phyloP scores from a whole-genome alignment of 2,797 vertebrate species.

The Enteromius thamalakanensis region DNA sequence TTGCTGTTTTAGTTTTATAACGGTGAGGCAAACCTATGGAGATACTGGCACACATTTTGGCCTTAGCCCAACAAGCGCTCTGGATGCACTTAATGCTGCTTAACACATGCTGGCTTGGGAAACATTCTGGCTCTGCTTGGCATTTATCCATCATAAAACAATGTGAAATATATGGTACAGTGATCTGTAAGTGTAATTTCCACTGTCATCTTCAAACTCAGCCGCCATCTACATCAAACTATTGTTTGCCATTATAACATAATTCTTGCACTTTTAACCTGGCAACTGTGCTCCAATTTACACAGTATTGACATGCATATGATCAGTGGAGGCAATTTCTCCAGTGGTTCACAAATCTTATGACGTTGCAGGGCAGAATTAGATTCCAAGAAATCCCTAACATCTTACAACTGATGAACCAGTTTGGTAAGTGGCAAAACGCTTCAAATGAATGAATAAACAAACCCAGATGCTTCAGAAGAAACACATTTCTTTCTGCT shows the following conservation, averaged over 20 bases:
- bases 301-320: neutral
- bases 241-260: neutral
- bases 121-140: neutral
- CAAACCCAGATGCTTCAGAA: constrained; percentile 21
- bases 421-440: neutral
- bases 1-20: neutral
- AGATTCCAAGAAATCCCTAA: constrained; percentile 1
- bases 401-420: neutral
- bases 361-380: too few relatives aligned
- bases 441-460: constrained; percentile 1
- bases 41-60: neutral
- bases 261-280: neutral
- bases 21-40: neutral
- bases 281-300: neutral
- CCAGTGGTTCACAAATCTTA: neutral
- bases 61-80: neutral
- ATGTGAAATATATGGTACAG: neutral
- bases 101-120: neutral
- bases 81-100: neutral
- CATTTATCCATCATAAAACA: neutral
- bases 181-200: neutral
- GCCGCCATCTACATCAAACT: neutral
- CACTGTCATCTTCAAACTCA: neutral
- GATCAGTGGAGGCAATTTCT: neutral
- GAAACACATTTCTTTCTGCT: neutral